Percentiles rank a stretch among this genome's conserved stretches.
Conservation (phyloP, 2,797 vertebrate genomes). For the Staurois parvus region DNA sequence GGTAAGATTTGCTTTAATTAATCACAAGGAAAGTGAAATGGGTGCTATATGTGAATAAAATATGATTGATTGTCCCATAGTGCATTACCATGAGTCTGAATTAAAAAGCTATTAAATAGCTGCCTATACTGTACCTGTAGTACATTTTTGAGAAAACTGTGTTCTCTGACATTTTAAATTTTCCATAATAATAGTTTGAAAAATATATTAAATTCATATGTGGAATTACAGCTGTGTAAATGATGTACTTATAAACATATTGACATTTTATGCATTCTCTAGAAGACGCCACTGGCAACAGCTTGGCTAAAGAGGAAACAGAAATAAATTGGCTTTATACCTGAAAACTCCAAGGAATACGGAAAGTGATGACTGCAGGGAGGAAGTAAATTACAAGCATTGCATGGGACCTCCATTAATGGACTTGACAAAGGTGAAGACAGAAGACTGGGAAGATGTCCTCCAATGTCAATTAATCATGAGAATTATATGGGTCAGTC, state of each 20-base stretch:
- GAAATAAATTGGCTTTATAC: slow-evolving; percentile 78
- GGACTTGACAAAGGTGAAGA: slow-evolving; percentile 64
- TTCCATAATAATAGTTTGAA: background rate
- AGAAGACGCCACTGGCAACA: slow-evolving; percentile 71
- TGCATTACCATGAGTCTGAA: background rate
- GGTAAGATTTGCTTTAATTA: too few species aligned
- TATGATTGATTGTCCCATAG: background rate
- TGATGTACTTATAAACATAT: slow-evolving; percentile 16
- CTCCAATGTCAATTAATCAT: slow-evolving; percentile 64
- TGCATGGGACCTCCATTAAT: slow-evolving; percentile 66
- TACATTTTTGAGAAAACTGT: background rate
- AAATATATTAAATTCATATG: background rate
- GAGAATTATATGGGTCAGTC: background rate
- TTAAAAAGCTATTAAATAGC: background rate
- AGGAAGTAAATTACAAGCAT: slow-evolving; percentile 74
- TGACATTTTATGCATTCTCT: slow-evolving; percentile 50
- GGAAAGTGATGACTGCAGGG: slow-evolving; percentile 70
- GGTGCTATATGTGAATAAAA: too few species aligned
- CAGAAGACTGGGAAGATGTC: slow-evolving; percentile 39
- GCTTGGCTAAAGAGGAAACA: slow-evolving; percentile 68
- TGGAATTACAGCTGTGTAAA: background rate
- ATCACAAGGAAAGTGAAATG: too few species aligned
- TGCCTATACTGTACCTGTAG: background rate
- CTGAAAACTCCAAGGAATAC: slow-evolving; percentile 72
- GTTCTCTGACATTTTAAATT: background rate